Evolutionary conservation across 2,888 invertebrate species (phyloP).

Genomic region (Rutpela maculata): DNA sequence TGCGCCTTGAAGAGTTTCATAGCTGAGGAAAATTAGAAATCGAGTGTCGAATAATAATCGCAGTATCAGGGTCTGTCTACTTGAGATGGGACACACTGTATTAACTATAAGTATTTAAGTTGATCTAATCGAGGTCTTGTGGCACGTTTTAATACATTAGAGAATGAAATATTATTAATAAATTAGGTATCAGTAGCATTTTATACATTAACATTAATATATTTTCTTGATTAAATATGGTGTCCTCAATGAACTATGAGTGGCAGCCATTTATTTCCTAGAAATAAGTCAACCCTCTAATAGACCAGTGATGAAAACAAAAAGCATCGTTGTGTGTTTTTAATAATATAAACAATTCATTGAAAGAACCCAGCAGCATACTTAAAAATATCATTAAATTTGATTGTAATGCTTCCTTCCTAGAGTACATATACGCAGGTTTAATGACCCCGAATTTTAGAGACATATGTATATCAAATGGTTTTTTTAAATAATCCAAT

Average conservation of each 20-base stretch:
- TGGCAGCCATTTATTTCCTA: background rate
- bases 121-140: too few species aligned
- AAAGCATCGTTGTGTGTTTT: background rate
- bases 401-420: conserved; percentile 17
- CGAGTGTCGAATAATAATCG: too few species aligned
- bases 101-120: too few species aligned
- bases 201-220: too few species aligned
- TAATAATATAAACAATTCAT: conserved; percentile 28
- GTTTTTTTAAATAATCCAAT: background rate
- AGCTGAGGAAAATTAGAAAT: too few species aligned
- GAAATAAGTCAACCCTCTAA: too few species aligned
- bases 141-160: too few species aligned
- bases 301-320: background rate
- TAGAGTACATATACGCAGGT: conserved; percentile 9
- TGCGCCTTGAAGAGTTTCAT: too few species aligned
- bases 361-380: conserved; percentile 24
- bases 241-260: background rate
- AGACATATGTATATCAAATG: conserved; percentile 36
- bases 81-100: too few species aligned
- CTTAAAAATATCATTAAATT: conserved; percentile 30
- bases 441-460: conserved; percentile 34
- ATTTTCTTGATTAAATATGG: background rate
- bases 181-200: too few species aligned
- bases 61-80: too few species aligned
- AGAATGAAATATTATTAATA: too few species aligned